Evolutionary conservation across 30 jellyfish, hydroid and myxozoan genomes (phyloP).

Genomic region (Hydractinia echinata): DNA sequence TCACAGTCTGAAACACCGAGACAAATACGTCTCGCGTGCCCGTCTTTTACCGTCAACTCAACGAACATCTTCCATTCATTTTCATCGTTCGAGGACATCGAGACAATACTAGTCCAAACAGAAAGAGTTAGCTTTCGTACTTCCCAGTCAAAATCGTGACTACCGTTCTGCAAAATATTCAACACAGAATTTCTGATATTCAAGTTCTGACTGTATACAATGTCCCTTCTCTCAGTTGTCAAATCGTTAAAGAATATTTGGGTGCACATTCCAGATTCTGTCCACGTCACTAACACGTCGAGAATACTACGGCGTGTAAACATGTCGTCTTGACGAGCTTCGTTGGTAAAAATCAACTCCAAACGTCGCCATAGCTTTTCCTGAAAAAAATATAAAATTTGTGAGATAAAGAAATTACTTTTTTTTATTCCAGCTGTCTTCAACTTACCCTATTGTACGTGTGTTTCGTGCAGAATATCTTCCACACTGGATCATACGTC

Average conservation of each 20-base stretch:
- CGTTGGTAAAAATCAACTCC: conserved; percentile 1
- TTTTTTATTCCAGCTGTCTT: not conserved
- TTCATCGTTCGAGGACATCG: not conserved
- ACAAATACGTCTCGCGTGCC: not conserved
- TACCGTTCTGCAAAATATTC: conserved; percentile 9
- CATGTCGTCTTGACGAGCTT: conserved; percentile 32
- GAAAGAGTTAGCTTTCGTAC: conserved; percentile 15
- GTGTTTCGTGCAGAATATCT: not conserved
- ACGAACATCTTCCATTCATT: not conserved
- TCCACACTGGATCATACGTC: conserved; percentile 6
- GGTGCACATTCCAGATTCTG: not conserved
- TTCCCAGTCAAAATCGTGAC: conserved; percentile 39
- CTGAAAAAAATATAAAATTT: not conserved
- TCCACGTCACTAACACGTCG: not conserved
- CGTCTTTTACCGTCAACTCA: not conserved
- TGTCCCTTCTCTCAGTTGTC: not conserved
- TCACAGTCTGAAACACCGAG: conserved; percentile 12
- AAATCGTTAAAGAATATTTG: not conserved
- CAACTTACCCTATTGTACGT: not conserved
- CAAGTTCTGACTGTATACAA: too few species aligned
- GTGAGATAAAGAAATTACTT: not conserved
- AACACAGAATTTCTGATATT: not conserved
- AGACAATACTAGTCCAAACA: conserved; percentile 12
- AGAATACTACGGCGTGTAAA: conserved; percentile 37
- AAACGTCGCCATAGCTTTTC: not conserved